Conservation (phyloP, 1,140 invertebrate species). For the Anastatus disparis region DNA sequence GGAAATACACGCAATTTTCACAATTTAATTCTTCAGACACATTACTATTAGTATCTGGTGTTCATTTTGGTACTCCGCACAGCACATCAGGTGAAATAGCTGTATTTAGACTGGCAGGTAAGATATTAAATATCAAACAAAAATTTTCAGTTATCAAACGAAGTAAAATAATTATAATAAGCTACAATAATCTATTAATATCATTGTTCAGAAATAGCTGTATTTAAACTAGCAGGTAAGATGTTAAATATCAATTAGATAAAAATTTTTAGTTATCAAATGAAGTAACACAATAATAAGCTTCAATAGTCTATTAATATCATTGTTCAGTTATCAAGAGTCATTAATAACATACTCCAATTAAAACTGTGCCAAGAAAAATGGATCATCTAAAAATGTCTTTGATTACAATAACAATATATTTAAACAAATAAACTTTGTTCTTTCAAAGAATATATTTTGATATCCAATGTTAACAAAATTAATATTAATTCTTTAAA, state of each 20-base stretch:
- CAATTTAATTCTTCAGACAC: conserved; percentile 89
- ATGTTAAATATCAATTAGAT: conserved; percentile 5
- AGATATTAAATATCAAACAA: conserved; percentile 40
- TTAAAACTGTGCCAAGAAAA: conserved; percentile 39
- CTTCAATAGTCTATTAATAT: conserved; percentile 14
- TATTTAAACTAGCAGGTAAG: conserved; percentile 73
- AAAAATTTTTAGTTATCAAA: conserved; percentile 5
- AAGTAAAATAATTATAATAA: neutral
- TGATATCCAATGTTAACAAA: too few relatives aligned
- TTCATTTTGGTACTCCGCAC: conserved; percentile 83
- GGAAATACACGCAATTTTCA: conserved; percentile 92
- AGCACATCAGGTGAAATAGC: conserved; percentile 89
- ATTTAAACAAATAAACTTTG: too few relatives aligned
- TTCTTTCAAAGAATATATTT: too few relatives aligned
- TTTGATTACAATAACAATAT: too few relatives aligned
- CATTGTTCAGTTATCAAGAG: conserved; percentile 3
- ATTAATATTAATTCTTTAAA: too few relatives aligned
- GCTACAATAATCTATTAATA: conserved; percentile 16
- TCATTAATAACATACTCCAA: conserved; percentile 22
- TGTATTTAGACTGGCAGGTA: conserved; percentile 82
- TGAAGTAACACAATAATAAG: neutral
- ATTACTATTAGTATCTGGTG: conserved; percentile 85
- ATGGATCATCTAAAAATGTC: conserved; percentile 31
- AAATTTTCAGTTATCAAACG: conserved; percentile 2
- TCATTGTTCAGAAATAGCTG: too few relatives aligned